Base-by-base conservation (phyloP, 2,797 vertebrate genomes). In the Crenuchus spilurus region DNA sequence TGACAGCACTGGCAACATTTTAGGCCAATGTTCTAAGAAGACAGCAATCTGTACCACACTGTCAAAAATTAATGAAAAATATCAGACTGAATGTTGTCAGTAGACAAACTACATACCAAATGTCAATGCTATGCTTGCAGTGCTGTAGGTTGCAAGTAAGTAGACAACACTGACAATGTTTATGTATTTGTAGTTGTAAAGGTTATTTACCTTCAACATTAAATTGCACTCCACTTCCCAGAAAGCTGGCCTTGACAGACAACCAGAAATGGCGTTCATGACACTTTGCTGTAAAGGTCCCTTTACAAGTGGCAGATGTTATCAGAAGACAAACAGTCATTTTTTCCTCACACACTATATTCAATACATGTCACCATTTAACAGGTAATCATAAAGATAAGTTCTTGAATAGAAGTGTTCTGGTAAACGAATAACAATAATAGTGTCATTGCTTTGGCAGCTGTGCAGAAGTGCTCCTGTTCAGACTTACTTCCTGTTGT, bases 191-290 rank as follows among this genome's bases (percentile, higher is more conserved):
- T 31, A 30, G 4, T 11, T 48, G 20, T 8, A 20, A 10, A 20
- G 5, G 1, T n/a, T 6, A 18, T 20, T 60, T 28, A 87, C 89
- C 88, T 84, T 88, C 81, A 70, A 88, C 73, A 48, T 82, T 75
- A 78, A 89, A 84, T 2, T 74, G 78, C 20, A 72, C 57, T 72
- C 2, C 77, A 8, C 0, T 30, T 13, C 83, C 65, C 0, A 88
- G 41, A 64, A 84, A 81, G 66, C 51, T 74, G 70, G 83, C 86
- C 41, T 82, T 78, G 35, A 90, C 54, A 0, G 84, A 84, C 18
- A 89, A 72, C 83, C 76, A 84, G 55, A 89, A 90, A 66, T 89
- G 84, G 44, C 85, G 83, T 1, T 88, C 83, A 5, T 87, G 86
- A 66, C 87, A 87, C 42, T 55, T 79, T 11, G 78, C 80, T 67